These are phyloP conservation scores for Sebastes minor DNA, from an alignment of 2,797 vertebrate genomes.

Conservation along the genomic window DNA sequence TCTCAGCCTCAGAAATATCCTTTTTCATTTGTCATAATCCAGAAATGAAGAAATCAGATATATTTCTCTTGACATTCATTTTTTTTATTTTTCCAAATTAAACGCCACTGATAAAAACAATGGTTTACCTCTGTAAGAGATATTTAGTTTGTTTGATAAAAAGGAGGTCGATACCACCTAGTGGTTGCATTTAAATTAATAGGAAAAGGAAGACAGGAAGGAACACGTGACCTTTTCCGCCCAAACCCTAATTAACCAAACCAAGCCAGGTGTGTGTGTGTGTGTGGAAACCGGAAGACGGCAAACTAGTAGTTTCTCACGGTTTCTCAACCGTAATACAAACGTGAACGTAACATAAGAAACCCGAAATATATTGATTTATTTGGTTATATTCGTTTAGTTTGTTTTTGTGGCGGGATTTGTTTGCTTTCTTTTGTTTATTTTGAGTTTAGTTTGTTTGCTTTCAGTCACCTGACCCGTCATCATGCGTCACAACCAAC, in stretches of 20 bases:
- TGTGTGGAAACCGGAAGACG: background rate
- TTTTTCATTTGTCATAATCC: background rate
- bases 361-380: background rate
- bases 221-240: background rate
- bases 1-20: conserved; percentile 1
- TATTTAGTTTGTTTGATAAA: background rate
- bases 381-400: background rate
- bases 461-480: background rate
- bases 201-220: background rate
- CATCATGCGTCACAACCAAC: background rate
- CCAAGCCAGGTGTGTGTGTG: background rate
- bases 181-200: background rate
- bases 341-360: background rate
- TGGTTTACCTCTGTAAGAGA: background rate
- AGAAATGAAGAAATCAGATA: background rate
- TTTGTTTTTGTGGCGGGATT: background rate
- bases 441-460: background rate
- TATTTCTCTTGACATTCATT: background rate
- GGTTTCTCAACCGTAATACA: background rate
- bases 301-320: background rate
- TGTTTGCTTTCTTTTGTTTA: background rate
- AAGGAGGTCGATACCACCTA: background rate
- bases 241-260: background rate
- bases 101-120: background rate
- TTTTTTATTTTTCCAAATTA: background rate